Evolutionary conservation across 2,113 vertebrate genomes (phyloP).

Genomic region (Bettongia penicillata): DNA sequence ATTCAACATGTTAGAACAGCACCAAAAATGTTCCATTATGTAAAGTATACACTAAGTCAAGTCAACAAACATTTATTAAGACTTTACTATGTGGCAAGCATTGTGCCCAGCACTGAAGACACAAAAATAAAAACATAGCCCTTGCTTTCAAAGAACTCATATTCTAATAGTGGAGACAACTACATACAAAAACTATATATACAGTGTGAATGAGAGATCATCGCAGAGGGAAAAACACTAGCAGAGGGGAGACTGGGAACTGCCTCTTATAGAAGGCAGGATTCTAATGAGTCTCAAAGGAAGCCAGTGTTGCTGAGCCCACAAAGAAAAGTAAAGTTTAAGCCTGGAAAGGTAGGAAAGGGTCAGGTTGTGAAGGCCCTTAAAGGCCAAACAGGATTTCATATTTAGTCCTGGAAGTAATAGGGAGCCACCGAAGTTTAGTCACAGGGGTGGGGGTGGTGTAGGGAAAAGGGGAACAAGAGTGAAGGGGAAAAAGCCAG

Average conservation of each 20-base stretch:
- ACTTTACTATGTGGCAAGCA: neutral
- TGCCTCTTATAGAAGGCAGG: neutral
- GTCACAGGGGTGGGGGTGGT: too few relatives aligned
- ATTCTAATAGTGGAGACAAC: neutral
- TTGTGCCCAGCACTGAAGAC: neutral
- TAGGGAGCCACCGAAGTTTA: neutral
- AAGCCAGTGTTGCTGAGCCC: neutral
- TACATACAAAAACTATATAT: neutral
- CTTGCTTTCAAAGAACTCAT: neutral
- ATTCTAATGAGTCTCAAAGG: neutral
- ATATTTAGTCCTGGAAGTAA: neutral
- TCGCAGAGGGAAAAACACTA: neutral
- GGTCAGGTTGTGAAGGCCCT: neutral
- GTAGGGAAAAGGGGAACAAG: too few relatives aligned
- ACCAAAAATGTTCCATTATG: slow-evolving; percentile 29
- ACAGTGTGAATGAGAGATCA: neutral
- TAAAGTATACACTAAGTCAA: neutral
- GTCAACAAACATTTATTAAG: neutral
- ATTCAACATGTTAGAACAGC: slow-evolving; percentile 23
- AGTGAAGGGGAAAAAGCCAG: too few relatives aligned
- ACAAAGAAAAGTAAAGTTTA: neutral
- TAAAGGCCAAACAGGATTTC: neutral
- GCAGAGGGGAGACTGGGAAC: neutral
- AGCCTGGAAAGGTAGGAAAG: neutral
- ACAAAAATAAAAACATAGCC: neutral